These are phyloP conservation scores for Drosophila neocordata DNA, from an alignment of 1,140 invertebrate genomes.

Conservation along the genomic window DNA sequence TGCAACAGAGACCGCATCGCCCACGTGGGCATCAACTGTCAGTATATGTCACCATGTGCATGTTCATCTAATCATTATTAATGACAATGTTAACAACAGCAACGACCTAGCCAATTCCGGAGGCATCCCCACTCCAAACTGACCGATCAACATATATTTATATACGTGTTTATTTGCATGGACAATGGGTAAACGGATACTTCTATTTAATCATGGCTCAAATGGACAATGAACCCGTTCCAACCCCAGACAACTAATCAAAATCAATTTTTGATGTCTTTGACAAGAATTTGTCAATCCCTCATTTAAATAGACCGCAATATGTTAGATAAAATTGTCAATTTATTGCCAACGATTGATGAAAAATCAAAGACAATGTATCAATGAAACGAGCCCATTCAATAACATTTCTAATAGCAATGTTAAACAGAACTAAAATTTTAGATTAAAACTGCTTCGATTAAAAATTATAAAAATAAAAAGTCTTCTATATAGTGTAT, in stretches of 20 bases:
- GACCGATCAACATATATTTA: too few relatives aligned
- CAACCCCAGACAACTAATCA: slow-evolving; percentile 1
- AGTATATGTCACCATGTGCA: slow-evolving; percentile 35
- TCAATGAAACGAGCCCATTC: too few relatives aligned
- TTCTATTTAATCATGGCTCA: slow-evolving; percentile 22
- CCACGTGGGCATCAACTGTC: slow-evolving; percentile 32
- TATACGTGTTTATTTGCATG: background rate
- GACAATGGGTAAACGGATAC: slow-evolving; percentile 24
- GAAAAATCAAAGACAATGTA: too few relatives aligned
- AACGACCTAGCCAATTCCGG: background rate
- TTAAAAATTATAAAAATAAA: too few relatives aligned
- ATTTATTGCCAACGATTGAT: too few relatives aligned
- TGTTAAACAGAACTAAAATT: too few relatives aligned
- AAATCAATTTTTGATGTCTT: background rate
- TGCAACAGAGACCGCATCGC: slow-evolving; percentile 27
- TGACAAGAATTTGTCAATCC: background rate
- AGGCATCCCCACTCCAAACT: background rate
- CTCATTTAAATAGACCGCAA: background rate
- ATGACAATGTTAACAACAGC: slow-evolving; percentile 30
- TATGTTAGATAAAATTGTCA: background rate
- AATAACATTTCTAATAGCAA: too few relatives aligned
- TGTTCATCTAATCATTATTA: slow-evolving; percentile 39
- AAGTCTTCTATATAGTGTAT: too few relatives aligned
- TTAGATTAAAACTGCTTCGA: too few relatives aligned
- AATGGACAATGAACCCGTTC: slow-evolving; percentile 1